Base-by-base conservation (phyloP, 1,140 invertebrate genomes). In the Heliconius hewitsoni region DNA sequence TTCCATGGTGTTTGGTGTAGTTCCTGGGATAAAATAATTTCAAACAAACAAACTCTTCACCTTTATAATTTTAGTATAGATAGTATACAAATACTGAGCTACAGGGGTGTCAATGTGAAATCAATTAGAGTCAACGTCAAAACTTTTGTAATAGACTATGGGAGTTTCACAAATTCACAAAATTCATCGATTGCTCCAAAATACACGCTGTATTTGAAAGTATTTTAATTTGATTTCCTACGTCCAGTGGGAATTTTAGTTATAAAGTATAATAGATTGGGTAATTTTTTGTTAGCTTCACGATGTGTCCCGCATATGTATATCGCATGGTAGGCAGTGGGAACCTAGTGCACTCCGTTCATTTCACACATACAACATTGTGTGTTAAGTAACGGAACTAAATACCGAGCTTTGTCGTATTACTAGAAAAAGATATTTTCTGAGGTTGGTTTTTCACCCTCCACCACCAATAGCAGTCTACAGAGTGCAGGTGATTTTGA, bases 221-320 rank as follows among this genome's bases (percentile, higher is more conserved):
- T 66, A 66, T 66, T 66, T 66, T 66, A 66, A 66, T 66, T 66
- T 66, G 60, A 30, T 66, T 30, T 66, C 60, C 60, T 66, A 66
- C 30, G 30, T 66, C 60, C 60, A 19, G 19, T 23, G n/a, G n/a
- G n/a, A 57, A 57, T 57, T 57, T 57, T 57, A 57, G n/a, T 11
- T 23, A 57, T 9, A n/a, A 57, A 57, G 6, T 57, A 11, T 55
- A 57, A 57, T 23, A 19, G n/a, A 23, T 57, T 52, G 50, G 0
- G 23, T 18, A 8, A 8, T 57, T n/a, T n/a, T 19, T 9, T 57
- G 19, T 11, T 23, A 23, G n/a, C n/a, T 57, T 23, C 55, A 57
- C 55, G n/a, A 2, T 57, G n/a, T 57, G 8, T 57, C n/a, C n/a
- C 55, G 55, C 18, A 55, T 18, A 55, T 18, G 55, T 5, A 55